Percentiles rank a stretch among this genome's conserved stretches.
Conservation (phyloP, 1,140 invertebrate species). For the Achatina immaculata region DNA sequence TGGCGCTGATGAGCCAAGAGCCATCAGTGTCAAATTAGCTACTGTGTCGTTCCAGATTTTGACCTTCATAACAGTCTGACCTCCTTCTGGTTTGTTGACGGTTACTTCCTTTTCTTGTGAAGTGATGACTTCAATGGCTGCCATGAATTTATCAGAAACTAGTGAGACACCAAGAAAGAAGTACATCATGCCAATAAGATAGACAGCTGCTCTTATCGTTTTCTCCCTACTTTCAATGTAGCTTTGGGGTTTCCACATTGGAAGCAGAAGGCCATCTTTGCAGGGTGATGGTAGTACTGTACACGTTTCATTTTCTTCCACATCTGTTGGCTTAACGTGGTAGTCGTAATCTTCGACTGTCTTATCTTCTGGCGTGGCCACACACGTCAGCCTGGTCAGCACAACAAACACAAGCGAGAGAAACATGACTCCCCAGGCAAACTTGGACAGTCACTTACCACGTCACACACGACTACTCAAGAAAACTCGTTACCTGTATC, state of each 20-base stretch:
- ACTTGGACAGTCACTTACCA: too few relatives aligned
- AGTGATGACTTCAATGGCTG: neutral
- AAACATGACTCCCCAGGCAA: too few relatives aligned
- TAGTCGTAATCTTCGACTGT: too few relatives aligned
- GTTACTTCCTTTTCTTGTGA: neutral
- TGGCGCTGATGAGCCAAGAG: constrained; percentile 73
- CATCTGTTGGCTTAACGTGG: neutral
- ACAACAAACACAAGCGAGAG: too few relatives aligned
- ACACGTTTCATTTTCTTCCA: neutral
- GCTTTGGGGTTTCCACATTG: neutral
- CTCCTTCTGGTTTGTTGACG: neutral
- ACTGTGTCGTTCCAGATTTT: constrained; percentile 75
- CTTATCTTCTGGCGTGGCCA: too few relatives aligned
- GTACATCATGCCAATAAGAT: neutral
- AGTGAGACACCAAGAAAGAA: neutral
- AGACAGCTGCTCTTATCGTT: neutral
- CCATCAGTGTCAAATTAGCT: constrained; percentile 74
- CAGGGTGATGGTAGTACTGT: neutral
- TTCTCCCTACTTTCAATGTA: neutral
- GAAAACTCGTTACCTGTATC: too few relatives aligned
- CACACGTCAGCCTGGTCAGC: too few relatives aligned
- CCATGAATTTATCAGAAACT: neutral
- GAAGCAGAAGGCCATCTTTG: neutral
- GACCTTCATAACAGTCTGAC: neutral
- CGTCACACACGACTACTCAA: too few relatives aligned